phyloP scores from a whole-genome alignment of 2,797 vertebrate species.

The Siniperca undulata region DNA sequence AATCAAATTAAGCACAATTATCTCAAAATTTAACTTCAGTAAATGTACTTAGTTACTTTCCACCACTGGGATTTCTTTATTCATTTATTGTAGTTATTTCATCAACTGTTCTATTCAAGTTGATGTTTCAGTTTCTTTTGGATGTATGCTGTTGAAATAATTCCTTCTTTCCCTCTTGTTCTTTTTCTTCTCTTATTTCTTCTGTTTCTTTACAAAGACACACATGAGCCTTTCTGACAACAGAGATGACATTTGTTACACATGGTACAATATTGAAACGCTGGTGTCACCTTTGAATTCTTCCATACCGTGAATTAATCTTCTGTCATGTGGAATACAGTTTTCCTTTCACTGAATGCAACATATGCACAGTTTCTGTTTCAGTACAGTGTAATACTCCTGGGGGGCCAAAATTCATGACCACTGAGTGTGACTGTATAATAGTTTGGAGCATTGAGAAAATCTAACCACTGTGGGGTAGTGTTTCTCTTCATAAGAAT shows the following conservation, averaged over 20 bases:
- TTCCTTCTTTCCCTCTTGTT: neutral
- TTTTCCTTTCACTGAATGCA: constrained; percentile 15
- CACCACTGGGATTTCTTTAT: neutral
- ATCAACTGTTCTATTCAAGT: neutral
- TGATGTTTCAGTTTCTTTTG: neutral
- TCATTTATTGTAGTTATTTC: neutral
- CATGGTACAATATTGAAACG: neutral
- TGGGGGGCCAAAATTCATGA: constrained; percentile 21
- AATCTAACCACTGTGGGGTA: constrained; percentile 85
- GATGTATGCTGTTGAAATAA: neutral
- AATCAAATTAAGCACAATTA: neutral
- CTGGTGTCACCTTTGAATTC: neutral
- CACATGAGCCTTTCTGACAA: neutral
- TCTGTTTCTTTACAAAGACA: neutral
- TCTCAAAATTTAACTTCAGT: neutral
- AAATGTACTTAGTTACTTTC: neutral
- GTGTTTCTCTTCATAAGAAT: constrained; percentile 82
- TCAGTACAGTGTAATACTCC: constrained; percentile 15
- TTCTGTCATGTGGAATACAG: neutral
- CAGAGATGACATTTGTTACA: constrained; percentile 14
- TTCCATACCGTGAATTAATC: neutral
- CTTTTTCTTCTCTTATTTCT: neutral
- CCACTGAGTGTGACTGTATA: constrained; percentile 44
- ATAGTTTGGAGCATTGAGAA: constrained; percentile 79
- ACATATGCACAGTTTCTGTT: neutral